phyloP scores from a whole-genome alignment of 2,888 invertebrate species.

The Microdon myrmicae region DNA sequence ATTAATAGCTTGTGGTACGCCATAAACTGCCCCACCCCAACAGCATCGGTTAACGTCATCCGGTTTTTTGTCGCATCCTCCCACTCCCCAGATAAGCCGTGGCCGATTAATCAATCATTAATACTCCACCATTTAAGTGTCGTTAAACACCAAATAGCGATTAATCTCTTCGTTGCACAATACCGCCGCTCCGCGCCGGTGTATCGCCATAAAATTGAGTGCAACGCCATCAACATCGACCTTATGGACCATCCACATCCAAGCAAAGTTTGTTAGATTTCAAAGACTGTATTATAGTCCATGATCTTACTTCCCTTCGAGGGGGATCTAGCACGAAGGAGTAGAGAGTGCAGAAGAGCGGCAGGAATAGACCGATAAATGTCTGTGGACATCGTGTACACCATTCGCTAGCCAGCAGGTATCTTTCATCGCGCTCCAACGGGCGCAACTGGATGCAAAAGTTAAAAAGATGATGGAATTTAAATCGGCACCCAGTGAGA shows the following conservation, averaged over 20 bases:
- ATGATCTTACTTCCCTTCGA: no score
- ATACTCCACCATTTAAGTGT: slow-evolving; percentile 52
- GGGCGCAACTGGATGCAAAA: slow-evolving; percentile 39
- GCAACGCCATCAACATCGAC: slow-evolving; percentile 3
- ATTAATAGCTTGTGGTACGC: no score
- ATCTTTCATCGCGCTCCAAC: slow-evolving; percentile 46
- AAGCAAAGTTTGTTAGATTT: slow-evolving; percentile 30
- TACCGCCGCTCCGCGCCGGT: slow-evolving; percentile 29
- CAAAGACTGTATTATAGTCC: no score
- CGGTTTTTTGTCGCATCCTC: slow-evolving; percentile 33
- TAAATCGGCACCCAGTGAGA: slow-evolving; percentile 13
- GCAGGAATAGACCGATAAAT: slow-evolving; percentile 47
- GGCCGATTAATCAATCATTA: slow-evolving; percentile 51
- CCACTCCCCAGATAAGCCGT: slow-evolving; percentile 19
- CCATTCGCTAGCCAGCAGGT: slow-evolving; percentile 49
- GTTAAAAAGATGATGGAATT: slow-evolving; percentile 49
- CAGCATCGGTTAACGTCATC: neutral
- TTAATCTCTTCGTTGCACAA: slow-evolving; percentile 48
- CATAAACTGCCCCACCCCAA: neutral
- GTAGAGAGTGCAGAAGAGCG: slow-evolving; percentile 50
- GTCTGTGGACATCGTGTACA: slow-evolving; percentile 39
- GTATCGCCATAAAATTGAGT: neutral
- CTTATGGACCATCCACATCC: slow-evolving; percentile 12
- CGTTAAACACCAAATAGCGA: slow-evolving; percentile 53
- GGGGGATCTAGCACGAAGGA: no score